Evolutionary conservation across 2,888 invertebrate species (phyloP).

Genomic region (Eurois occulta): DNA sequence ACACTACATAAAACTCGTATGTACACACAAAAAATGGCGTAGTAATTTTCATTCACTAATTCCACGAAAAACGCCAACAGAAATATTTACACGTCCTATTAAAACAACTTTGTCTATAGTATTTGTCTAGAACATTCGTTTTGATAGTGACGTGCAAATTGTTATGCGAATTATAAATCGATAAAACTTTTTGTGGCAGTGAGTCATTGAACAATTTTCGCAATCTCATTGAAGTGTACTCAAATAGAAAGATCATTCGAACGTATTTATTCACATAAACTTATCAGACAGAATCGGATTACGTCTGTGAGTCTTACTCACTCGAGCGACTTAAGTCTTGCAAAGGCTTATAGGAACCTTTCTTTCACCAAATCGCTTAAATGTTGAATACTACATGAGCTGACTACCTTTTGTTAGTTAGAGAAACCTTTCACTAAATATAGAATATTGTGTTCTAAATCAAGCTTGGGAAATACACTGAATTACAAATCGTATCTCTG

Average conservation of each 20-base stretch:
- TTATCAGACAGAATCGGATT: conserved; percentile 61
- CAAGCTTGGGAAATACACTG: conserved; percentile 26
- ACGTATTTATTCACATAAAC: conserved; percentile 56
- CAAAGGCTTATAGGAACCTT: conserved; percentile 61
- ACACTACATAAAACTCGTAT: conserved; percentile 44
- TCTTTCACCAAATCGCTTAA: conserved; percentile 47
- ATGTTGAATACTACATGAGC: conserved; percentile 42
- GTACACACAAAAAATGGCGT: conserved; percentile 41
- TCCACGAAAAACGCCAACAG: conserved; percentile 32
- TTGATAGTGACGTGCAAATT: conserved; percentile 45
- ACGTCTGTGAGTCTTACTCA: conserved; percentile 48
- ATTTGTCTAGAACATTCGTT: conserved; percentile 47
- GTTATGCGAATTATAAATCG: conserved; percentile 29
- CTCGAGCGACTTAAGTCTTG: conserved; percentile 60
- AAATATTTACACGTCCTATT: conserved; percentile 46
- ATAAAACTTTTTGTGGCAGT: conserved; percentile 28
- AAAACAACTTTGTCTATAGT: conserved; percentile 28
- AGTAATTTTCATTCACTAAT: conserved; percentile 55
- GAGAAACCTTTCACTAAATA: conserved; percentile 10
- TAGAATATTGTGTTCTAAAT: conserved; percentile 7
- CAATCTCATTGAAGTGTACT: conserved; percentile 34
- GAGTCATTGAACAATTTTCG: conserved; percentile 35
- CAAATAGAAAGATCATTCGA: conserved; percentile 47
- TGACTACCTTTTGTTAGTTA: conserved; percentile 26
- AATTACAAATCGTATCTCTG: conserved; percentile 19